phyloP scores from a whole-genome alignment of 2,797 vertebrate species.

The Mus minutoides region DNA sequence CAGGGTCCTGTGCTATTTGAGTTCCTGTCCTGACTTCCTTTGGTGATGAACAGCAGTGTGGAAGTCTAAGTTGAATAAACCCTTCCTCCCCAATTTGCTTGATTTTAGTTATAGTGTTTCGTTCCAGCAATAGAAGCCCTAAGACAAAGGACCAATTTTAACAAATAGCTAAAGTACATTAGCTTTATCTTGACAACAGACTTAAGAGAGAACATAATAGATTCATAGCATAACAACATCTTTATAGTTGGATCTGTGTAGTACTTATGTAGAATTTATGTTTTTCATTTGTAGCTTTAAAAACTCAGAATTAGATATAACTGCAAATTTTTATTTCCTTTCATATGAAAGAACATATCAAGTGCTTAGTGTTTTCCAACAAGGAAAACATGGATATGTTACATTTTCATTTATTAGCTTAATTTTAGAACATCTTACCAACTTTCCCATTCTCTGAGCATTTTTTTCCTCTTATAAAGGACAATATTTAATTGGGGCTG shows the following conservation, averaged over 20 bases:
- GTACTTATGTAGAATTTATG: background rate
- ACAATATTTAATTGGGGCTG: background rate
- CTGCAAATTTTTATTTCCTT: conserved; percentile 40
- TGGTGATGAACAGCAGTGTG: background rate
- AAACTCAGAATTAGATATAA: conserved; percentile 21
- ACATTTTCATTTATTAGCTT: background rate
- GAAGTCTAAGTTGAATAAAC: background rate
- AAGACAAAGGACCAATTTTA: background rate
- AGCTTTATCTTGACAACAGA: background rate
- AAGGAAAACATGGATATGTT: background rate
- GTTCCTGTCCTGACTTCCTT: background rate
- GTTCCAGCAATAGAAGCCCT: background rate
- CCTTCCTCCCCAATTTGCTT: background rate
- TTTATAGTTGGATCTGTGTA: background rate
- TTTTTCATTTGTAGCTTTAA: conserved; percentile 55
- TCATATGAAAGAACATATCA: background rate
- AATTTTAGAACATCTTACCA: conserved; percentile 29
- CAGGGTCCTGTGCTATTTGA: background rate
- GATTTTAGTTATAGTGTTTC: background rate
- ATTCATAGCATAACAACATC: background rate
- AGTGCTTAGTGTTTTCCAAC: background rate
- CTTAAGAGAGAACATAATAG: background rate
- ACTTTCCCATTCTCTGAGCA: background rate
- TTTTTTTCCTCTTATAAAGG: background rate
- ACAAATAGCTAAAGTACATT: background rate